A percentile compares a stretch with the other conserved stretches of the same genome.
Evolutionary conservation across 2,113 vertebrate genomes (phyloP).

Genomic region (Cavia aperea): DNA sequence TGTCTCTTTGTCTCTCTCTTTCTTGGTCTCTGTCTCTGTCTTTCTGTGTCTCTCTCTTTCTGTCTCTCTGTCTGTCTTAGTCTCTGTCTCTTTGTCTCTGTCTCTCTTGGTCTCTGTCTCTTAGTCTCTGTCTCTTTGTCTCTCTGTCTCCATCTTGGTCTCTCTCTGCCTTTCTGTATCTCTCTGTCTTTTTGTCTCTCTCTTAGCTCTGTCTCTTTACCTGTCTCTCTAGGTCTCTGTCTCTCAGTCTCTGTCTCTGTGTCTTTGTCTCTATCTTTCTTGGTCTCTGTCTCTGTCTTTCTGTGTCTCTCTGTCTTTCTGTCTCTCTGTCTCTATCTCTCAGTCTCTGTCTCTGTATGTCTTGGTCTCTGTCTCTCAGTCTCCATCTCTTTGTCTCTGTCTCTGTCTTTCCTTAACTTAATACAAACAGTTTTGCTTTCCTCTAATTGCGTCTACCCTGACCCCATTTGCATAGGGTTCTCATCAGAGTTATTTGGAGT

Average conservation of each 20-base stretch:
- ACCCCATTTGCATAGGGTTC: neutral
- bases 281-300: too few relatives aligned
- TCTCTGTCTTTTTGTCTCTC: too few relatives aligned
- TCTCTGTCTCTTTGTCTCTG: neutral
- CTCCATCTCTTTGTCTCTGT: neutral
- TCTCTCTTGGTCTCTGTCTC: neutral
- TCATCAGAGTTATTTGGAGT: neutral
- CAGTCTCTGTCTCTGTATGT: neutral
- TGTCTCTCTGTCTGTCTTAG: neutral
- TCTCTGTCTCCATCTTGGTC: neutral
- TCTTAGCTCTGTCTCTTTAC: too few relatives aligned
- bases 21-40: too few relatives aligned
- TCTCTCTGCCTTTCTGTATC: neutral
- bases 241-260: neutral
- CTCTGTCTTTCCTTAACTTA: too few relatives aligned
- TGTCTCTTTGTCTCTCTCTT: neutral
- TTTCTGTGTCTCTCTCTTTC: too few relatives aligned
- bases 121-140: neutral
- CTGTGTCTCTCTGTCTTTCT: too few relatives aligned
- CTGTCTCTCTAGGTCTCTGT: too few relatives aligned
- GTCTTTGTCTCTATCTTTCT: neutral
- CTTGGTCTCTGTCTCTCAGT: rapidly evolving
- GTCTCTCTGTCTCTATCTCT: neutral
- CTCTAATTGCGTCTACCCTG: neutral
- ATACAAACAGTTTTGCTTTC: neutral